Evolutionary conservation across 2,888 invertebrate genomes (phyloP).

Genomic region (Dastarcus helophoroides): DNA sequence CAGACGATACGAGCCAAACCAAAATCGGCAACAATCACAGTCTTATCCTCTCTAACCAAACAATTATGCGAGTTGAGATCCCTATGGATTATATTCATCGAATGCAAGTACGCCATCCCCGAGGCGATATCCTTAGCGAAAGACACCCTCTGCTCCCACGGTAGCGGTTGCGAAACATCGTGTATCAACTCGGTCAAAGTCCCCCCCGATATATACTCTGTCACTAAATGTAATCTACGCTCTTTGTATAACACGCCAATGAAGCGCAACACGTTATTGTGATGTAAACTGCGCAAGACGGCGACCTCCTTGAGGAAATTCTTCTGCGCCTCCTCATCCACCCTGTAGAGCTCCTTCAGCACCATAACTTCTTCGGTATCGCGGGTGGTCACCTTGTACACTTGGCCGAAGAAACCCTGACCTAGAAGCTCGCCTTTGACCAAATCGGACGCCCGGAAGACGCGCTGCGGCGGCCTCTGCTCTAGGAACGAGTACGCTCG

Average conservation of each 20-base stretch:
- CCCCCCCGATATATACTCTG: constrained; percentile 87
- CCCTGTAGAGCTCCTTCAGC: constrained; percentile 79
- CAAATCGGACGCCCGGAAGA: constrained; percentile 85
- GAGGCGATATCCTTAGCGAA: constrained; percentile 87
- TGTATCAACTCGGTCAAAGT: constrained; percentile 78
- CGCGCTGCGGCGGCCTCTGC: constrained; percentile 52
- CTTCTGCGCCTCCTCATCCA: constrained; percentile 89
- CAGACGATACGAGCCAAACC: constrained; percentile 78
- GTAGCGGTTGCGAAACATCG: constrained; percentile 53
- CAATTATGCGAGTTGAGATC: constrained; percentile 95
- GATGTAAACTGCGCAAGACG: constrained; percentile 76
- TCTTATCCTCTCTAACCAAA: constrained; percentile 64
- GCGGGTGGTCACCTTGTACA: constrained; percentile 81
- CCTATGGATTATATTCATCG: constrained; percentile 87
- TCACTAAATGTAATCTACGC: constrained; percentile 80
- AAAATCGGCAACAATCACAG: constrained; percentile 92
- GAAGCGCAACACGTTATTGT: constrained; percentile 82
- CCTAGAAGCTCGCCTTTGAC: constrained; percentile 82
- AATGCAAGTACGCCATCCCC: constrained; percentile 90
- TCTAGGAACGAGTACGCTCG: constrained; percentile 81
- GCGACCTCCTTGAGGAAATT: constrained; percentile 94
- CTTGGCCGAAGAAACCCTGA: constrained; percentile 90
- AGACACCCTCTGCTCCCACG: constrained; percentile 71
- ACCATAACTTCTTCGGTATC: constrained; percentile 92
- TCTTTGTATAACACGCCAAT: constrained; percentile 91